Evolutionary conservation across 1,140 invertebrate genomes (phyloP), one percentile per base, ranked within the genome.

Genomic region (Rhagoletis pomonella): DNA sequence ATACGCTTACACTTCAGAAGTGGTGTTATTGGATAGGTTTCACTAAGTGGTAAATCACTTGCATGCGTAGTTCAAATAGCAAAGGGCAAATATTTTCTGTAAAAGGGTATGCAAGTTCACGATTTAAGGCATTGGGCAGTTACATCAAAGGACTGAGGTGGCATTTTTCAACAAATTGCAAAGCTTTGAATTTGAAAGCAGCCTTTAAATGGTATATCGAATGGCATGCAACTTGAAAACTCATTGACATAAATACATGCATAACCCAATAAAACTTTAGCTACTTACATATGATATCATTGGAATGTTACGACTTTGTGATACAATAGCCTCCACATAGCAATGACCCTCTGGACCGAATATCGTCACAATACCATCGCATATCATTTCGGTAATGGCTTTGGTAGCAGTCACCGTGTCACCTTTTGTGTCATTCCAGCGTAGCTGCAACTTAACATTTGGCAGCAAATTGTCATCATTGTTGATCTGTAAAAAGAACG

Each of bases 221-320:
- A n/a, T n/a, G n/a, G n/a, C n/a, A n/a, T n/a, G n/a, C n/a, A 55
- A 55, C 50, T 55, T 55, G 0, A 9, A 55, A 55, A 4, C 9
- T 6, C 50, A 55, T 9, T 55, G 50, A 9, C 50, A 55, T 55
- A 55, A 55, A 55, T 55, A 55, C 4, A n/a, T n/a, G n/a, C n/a
- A n/a, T n/a, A 55, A 55, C 4, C 4, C 17, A 62, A 62, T n/a
- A 62, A 62, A 19, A 67, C 60, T 64, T 12, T 64, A 9, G 60
- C 17, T 90, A 96, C 97, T 97, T 94, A 99, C 98, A 94, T 99
- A 99, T 90, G 98, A 98, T 92, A 99, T 98, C 97, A 99, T 99
- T 50, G 98, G 98, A 92, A 99, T 95, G 94, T 99, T 99, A 91
- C 97, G 95, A 7, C 98, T 96, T 89, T 98, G 97, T 10, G 98